Evolutionary conservation across 2,888 invertebrate species (phyloP), one percentile per base, ranked within the genome.

Genomic region (Exocentrus adspersus): DNA sequence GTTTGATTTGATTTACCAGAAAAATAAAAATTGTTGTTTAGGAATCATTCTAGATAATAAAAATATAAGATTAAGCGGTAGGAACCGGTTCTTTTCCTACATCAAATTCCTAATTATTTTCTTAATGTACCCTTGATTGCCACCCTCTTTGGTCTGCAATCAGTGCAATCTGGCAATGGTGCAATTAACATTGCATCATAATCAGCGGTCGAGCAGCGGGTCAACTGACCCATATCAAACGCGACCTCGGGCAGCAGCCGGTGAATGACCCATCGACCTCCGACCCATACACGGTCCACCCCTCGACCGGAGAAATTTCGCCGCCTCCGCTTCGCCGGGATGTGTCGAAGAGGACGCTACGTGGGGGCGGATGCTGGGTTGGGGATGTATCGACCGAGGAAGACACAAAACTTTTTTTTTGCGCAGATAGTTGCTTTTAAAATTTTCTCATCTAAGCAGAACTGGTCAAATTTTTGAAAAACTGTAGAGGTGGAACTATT

Each of bases 251-350:
- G 51, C 46, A 37, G 45, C 37, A 24, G 41, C 42, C 48, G 62
- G 59, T 64, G 64, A 64, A 64, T 41, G 64, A 64, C 59, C 64
- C 46, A 20, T 24, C 59, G 64, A 48, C 58, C 62, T 62, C 58
- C 42, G 28, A 59, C 50, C n/a, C n/a, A n/a, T n/a, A n/a, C n/a
- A n/a, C n/a, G n/a, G 51, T 28, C 54, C 54, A 54, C 52, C 42
- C 60, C 45, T 60, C 43, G 37, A 14, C 32, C 16, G 9, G 19
- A 9, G 37, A 37, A 58, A 48, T 54, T 54, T 54, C 43, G 54
- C 28, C 58, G 46, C 20, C n/a, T n/a, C n/a, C 30, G 46, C 19
- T 41, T 21, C 48, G 24, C 7, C 12, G 4, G 58, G 28, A 41
- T 48, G 48, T 37, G 43, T 10, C 14, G 20, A 19, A 17, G 20